Evolutionary conservation across 2,888 invertebrate species (phyloP).

Genomic region (Drosophila algonquin): DNA sequence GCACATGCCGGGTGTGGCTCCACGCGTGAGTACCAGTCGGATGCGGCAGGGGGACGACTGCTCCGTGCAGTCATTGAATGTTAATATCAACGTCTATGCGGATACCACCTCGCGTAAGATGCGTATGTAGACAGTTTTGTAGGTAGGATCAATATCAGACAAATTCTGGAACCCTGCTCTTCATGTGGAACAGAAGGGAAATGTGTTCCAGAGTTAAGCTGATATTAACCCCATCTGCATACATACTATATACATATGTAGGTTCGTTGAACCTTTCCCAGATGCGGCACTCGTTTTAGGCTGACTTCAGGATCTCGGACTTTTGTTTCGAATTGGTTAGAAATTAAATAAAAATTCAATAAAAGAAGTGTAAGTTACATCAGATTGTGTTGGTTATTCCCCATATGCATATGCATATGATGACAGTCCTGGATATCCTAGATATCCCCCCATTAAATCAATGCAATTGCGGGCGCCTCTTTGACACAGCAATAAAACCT

Average conservation of each 20-base stretch:
- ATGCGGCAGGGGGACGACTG: neutral
- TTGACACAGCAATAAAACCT: slow-evolving; percentile 55
- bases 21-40: neutral
- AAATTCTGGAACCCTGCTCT: neutral
- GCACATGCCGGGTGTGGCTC: slow-evolving; percentile 2
- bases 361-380: neutral
- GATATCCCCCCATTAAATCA: slow-evolving; percentile 62
- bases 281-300: neutral
- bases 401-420: neutral
- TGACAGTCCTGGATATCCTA: neutral
- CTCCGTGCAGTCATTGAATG: slow-evolving; percentile 53
- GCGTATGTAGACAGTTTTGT: slow-evolving; percentile 32
- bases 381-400: neutral
- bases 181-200: neutral
- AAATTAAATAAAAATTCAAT: neutral
- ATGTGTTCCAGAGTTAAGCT: neutral
- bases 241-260: neutral
- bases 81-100: slow-evolving; percentile 76
- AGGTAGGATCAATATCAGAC: neutral
- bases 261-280: neutral
- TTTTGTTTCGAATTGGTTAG: neutral
- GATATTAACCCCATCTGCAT: neutral
- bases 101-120: slow-evolving; percentile 56
- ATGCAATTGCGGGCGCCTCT: slow-evolving; percentile 60
- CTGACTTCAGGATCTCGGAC: neutral